Base-by-base conservation (phyloP, 2,888 invertebrate species). In the Cordilura impudica region DNA sequence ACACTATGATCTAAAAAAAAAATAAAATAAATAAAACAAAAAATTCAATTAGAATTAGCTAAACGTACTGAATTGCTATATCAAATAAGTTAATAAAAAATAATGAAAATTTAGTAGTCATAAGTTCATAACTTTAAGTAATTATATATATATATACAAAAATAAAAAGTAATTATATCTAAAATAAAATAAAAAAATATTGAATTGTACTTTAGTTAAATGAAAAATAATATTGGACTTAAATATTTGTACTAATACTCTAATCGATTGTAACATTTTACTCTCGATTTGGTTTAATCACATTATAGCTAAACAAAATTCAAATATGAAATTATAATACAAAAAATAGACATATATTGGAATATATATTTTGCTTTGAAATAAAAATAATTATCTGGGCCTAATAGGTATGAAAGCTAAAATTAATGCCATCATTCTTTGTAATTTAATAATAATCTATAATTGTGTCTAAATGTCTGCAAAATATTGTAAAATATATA, bases 1-100 rank as follows among this genome's bases (percentile, higher is more conserved):
- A 14, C 39, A 60, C n/a, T n/a, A n/a, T n/a, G n/a, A n/a, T n/a
- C n/a, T n/a, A n/a, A n/a, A 49, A 19, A 49, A 19, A 49, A 49
- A 53, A 51, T 51, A 19, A 4, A 51, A 51, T 4, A 21, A 53
- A 51, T 3, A 51, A 51, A 21, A 26, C 10, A 12, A 51, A 14
- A 51, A 51, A 45, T 6, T 14, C 29, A 14, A 53, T 19, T 39
- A 8, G 60, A 53, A 51, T 66, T 67, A 56, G 60, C 54, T 63
- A 45, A 58, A 58, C 43, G 63, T 65, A 70, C 63, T 76, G 70
- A 76, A 76, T 65, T 51, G 54, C 19, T 19, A 26, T 12, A 63
- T 16, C 16, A 7, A 35, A 18, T 43, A 60, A 63, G 16, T 63
- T n/a, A 26, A 2, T 45, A 31, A 26, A 43, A 21, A 18, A 18